Base-by-base conservation (phyloP, 2,113 vertebrate species). In the Rhabdornis inornatus region DNA sequence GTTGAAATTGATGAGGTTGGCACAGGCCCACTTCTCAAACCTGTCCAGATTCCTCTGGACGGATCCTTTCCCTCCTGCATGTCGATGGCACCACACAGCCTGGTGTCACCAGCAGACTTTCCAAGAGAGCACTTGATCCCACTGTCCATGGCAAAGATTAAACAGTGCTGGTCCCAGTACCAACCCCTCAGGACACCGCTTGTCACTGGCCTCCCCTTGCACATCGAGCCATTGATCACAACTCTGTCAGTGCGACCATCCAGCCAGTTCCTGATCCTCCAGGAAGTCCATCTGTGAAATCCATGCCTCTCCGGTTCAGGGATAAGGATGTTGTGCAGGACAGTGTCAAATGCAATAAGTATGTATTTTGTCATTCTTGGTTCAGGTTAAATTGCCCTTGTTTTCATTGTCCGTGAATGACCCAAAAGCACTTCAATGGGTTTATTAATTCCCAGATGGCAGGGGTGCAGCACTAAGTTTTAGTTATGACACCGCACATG, bases 401-500 rank as follows among this genome's bases (percentile, higher is more conserved):
- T 39, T 74, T 78, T 69, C 13, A 17, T 44, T 76, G 33, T 68
- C 56, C 50, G 35, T 68, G 33, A 70, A 59, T 35, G 61, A 85
- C 52, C 35, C 35, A 27, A 63, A 78, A 90, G 22, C 35, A 35
- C 44, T 93, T 80, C 0, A 9, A 9, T 40, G 20, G 19, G 9
- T 44, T 85, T 72, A 19, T 72, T 76, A 56, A 69, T 74, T 39
- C 42, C 59, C 37, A 44, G 57, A 89, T 13, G 61, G 16, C 24
- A 68, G 45, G 10, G 31, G 11, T 77, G 44, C 16, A 31, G 66
- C 37, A 42, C 6, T 30, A 60, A 9, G n/a, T 81, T 86, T 69
- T 59, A 37, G 7, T 44, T 45, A 11, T 0, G 6, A 33, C 20
- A 56, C 92, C 50, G 15, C 22, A 21, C 25, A 5, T 0, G 1